Conservation (phyloP, 2,797 vertebrate genomes). For the Diplodus sargus region DNA sequence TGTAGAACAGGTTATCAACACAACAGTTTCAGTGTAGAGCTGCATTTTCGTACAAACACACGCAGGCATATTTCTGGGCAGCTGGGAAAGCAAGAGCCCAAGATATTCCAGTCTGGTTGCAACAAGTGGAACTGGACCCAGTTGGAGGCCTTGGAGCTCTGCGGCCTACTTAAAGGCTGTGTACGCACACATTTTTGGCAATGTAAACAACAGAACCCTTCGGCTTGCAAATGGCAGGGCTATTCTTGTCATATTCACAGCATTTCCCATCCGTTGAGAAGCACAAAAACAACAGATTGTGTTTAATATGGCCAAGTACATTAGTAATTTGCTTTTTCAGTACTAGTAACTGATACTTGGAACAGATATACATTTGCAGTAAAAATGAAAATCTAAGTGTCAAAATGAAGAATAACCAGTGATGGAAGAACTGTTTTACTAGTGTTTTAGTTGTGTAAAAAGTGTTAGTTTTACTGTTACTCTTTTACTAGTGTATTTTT, state of each 20-base stretch:
- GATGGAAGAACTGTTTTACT: too few species aligned
- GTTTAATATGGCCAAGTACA: constrained; percentile 22
- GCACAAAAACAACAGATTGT: constrained; percentile 42
- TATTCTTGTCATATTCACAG: constrained; percentile 59
- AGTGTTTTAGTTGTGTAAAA: too few species aligned
- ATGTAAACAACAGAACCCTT: constrained; percentile 57
- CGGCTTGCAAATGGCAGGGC: constrained; percentile 54
- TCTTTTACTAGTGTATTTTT: too few species aligned
- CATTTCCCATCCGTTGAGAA: constrained; percentile 41
- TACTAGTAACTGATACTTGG: too few species aligned
- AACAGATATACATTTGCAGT: too few species aligned
- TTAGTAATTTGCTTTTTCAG: too few species aligned
- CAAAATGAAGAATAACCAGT: too few species aligned
- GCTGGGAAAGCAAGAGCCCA: constrained; percentile 65
- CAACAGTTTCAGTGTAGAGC: constrained; percentile 31
- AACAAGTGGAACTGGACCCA: constrained; percentile 42
- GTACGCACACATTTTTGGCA: constrained; percentile 63
- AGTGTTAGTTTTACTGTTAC: too few species aligned
- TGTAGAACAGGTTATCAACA: constrained; percentile 56
- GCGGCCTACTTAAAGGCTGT: constrained; percentile 62
- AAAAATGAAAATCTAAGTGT: too few species aligned
- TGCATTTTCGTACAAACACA: not conserved
- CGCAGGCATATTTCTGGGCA: constrained; percentile 51
- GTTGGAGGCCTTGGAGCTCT: constrained; percentile 50
- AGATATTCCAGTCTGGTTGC: constrained; percentile 37